These are phyloP conservation scores for Porites lutea DNA, from an alignment of 64 coral and sea anemone genomes.

Conservation along the genomic window DNA sequence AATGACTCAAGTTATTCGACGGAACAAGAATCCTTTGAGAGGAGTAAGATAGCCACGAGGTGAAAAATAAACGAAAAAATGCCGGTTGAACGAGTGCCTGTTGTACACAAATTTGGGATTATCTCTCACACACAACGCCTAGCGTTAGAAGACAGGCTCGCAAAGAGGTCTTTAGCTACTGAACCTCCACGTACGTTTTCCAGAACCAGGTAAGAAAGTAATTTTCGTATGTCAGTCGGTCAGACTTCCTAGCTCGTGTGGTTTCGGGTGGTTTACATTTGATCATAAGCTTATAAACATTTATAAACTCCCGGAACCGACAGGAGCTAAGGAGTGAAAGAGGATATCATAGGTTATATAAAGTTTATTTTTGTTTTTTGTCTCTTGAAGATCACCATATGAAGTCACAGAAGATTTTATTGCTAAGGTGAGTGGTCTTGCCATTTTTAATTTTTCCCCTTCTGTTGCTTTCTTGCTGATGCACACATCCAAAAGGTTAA, in stretches of 20 bases:
- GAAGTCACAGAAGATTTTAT: slow-evolving; percentile 94
- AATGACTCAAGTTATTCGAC: neutral
- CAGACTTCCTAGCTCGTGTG: neutral
- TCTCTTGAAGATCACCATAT: slow-evolving; percentile 43
- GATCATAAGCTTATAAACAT: too few relatives aligned
- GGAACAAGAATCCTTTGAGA: neutral
- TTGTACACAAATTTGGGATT: slow-evolving; percentile 98
- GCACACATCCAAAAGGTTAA: too few relatives aligned
- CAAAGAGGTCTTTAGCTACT: slow-evolving; percentile 61
- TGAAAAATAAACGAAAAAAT: slow-evolving; percentile 21
- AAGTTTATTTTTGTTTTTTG: neutral
- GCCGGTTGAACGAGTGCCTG: slow-evolving; percentile 86
- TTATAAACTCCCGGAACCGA: too few relatives aligned
- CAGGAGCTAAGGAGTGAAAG: too few relatives aligned
- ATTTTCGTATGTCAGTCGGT: neutral
- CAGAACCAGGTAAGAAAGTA: slow-evolving; percentile 65
- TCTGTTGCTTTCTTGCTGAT: too few relatives aligned
- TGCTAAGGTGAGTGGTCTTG: slow-evolving; percentile 62
- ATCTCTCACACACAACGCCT: slow-evolving; percentile 97
- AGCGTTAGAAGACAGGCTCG: slow-evolving; percentile 77
- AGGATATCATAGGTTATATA: too few relatives aligned
- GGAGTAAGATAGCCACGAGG: neutral
- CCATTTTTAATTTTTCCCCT: neutral
- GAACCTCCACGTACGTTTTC: slow-evolving; percentile 59
- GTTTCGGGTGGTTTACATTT: too few relatives aligned